Base-by-base conservation (phyloP, 2,113 vertebrate genomes). In the Gymnocephalus cernua region DNA sequence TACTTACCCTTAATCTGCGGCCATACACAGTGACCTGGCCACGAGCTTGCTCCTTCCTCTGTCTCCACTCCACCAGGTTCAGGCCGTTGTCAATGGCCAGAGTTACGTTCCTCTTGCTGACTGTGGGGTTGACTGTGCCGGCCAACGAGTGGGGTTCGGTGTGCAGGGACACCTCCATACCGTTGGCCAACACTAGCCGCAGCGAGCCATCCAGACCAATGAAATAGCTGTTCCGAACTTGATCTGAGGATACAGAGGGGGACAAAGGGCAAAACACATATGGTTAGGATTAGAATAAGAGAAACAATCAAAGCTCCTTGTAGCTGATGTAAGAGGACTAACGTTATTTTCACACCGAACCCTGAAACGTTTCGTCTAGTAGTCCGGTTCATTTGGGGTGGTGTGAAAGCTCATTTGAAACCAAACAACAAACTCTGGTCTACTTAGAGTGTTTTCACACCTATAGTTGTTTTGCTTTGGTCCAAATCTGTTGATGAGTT, bases 181-280 rank as follows among this genome's bases (percentile, higher is more conserved):
- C 98, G 0, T 99, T 99, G 79, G 98, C 97, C 2, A 99, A 91
- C 76, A 99, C 97, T 63, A 99, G 94, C 6, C 97, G 93, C 88
- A 99, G 94, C 0, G 99, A 98, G 21, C 98, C 98, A 0, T 99
- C 99, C 0, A 98, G 95, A 0, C 98, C 98, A 0, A 99, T 97
- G 93, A 97, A 98, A 89, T 99, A 99, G 91, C 97, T 99, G 95
- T 99, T 99, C 51, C 97, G 96, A 51, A 99, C 98, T 96, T 99
- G 98, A 88, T 99, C 98, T 99, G 91, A 70, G 64, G 77, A 80
- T 6, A 27, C 10, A 62, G 71, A 90, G 62, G 63, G 53, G 62
- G 21, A 16, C 7, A 77, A 0, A 13, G 64, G 64, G 25, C 15
- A 44, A 68, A 79, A 82, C 1, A 3, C 70, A 62, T 27, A 65